Evolutionary conservation across 2,888 invertebrate species (phyloP), one percentile per base, ranked within the genome.

Genomic region (Agonopterix arenella): DNA sequence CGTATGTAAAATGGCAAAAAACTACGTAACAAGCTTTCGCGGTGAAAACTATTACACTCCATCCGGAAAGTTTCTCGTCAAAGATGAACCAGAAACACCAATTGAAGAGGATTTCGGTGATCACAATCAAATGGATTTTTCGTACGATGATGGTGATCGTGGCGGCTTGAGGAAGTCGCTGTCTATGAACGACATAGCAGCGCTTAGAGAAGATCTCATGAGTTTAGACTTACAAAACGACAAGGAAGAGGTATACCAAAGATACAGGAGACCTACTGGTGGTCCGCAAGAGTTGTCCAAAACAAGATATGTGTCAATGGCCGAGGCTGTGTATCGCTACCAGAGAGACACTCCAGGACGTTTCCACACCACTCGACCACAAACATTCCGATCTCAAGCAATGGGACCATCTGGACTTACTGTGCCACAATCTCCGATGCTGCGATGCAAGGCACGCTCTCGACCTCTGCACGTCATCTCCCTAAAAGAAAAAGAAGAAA

Each of bases 301-400:
- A 68, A 79, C 69, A 1, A 90, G 85, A 59, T 92, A 90, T 66
- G 84, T 90, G n/a, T 90, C 91, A 1, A 82, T 91, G 84, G 92
- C 92, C 7, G 91, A 92, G 68, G 84, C 89, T 48, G 80, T 92
- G 49, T 85, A 85, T 53, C 90, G 90, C 53, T 91, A 83, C 66
- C 89, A 91, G 56, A 88, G 78, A 52, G 90, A 90, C 59, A 92
- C 92, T 4, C 92, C 93, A 4, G 90, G 90, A 9, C 81, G 92
- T 36, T 93, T 91, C 56, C 89, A 76, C 59, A 66, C 85, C 0
- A 66, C 63, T 8, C 73, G 73, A 10, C 73, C 79, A 0, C 70
- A 68, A 57, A 58, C 57, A 46, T 80, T 82, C 54, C 68, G 70
- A 44, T 62, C 80, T 1, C 71, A 72, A 55, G 64, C 59, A 38